Evolutionary conservation across 1,140 invertebrate species (phyloP), one percentile per base, ranked within the genome.

Genomic region (Choristoneura fumiferana): DNA sequence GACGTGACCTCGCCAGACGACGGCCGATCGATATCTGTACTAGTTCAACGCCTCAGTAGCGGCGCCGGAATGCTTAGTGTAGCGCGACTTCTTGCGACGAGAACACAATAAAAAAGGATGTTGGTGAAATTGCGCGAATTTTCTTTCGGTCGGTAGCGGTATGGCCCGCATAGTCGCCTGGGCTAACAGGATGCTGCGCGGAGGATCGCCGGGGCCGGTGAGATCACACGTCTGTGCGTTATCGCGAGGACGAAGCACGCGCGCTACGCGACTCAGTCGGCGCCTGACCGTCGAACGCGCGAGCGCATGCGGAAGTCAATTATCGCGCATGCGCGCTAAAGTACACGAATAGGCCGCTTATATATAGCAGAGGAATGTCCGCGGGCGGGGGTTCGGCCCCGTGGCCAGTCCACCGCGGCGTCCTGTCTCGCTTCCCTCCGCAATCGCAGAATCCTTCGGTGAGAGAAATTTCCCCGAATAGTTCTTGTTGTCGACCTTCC

Each of bases 351-450:
- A 89, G 80, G 78, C 67, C 58, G 67, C 66, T 82, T 86, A 89
- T 84, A 81, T 85, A 76, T 89, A 86, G 83, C 79, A 69, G 55
- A 74, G 79, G 83, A 85, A 89, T 87, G 84, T 85, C 82, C 70
- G 72, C 83, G 71, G 81, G 91, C 64, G 92, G 91, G 73, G 86
- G 90, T 64, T 87, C 91, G 63, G 92, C 91, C 71, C 93, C 93
- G 74, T 94, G 94, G 93, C 92, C 93, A 49, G 91, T 94, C 60
- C 90, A 91, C 68, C 92, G 91, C 63, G 91, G 93, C 65, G 91
- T 92, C 75, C 92, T 92, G 67, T 91, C 91, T 53, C 91, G 90
- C 64, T 90, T 72, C 67, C 65, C 78, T 61, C 78, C 80, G 29
- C 71, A 89, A 13, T 81, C 86, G 58, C 84, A 81, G 15, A 85